Evolutionary conservation across 2,888 invertebrate species (phyloP).

Genomic region (Cheilosia vulpina): DNA sequence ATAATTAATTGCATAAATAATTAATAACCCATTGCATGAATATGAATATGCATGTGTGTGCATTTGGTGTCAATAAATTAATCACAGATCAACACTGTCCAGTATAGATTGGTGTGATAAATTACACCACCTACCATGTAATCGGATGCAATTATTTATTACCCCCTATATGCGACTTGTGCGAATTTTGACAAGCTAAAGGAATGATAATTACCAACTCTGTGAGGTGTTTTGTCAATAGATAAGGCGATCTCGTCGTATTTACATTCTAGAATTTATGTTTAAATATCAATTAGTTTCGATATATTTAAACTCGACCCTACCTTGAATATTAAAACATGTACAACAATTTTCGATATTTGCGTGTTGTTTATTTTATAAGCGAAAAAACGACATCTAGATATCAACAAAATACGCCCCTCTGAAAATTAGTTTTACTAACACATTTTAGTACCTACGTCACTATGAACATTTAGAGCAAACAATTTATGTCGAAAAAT

Average conservation of each 20-base stretch:
- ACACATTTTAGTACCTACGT: no score
- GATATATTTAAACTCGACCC: no score
- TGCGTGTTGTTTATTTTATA: no score
- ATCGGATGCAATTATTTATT: constrained; percentile 61
- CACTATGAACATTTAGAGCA: no score
- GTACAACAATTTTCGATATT: no score
- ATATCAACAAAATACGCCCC: no score
- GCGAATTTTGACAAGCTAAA: constrained; percentile 49
- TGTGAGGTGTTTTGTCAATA: constrained; percentile 17
- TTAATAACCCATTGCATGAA: constrained; percentile 58
- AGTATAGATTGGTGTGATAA: constrained; percentile 62
- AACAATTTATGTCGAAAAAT: no score
- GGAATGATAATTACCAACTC: constrained; percentile 27
- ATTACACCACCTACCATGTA: constrained; percentile 58
- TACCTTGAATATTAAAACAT: no score
- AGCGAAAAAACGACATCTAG: no score
- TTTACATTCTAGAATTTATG: no score
- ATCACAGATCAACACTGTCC: constrained; percentile 61
- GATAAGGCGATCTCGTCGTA: not conserved
- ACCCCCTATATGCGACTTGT: constrained; percentile 42
- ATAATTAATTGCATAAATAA: constrained; percentile 70
- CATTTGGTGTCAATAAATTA: constrained; percentile 73
- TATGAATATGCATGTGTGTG: constrained; percentile 70
- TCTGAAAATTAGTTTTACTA: no score
- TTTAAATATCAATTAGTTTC: no score